Base-by-base conservation (phyloP, 92 coral and sea anemone species). In the Epizoanthus stellaris region DNA sequence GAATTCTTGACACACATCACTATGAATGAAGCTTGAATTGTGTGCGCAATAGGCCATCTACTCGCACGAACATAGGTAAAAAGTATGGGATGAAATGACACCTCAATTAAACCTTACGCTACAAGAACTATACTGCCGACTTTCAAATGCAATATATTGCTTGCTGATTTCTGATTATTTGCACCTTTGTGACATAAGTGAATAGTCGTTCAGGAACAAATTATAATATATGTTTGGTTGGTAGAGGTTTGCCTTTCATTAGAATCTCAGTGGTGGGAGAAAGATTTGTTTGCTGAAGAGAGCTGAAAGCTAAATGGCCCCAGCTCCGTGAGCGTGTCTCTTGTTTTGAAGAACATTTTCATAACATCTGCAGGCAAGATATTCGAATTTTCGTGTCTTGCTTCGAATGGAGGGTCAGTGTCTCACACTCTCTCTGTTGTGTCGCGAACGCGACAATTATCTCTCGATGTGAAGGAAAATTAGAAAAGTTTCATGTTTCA, bases 201-300 rank as follows among this genome's bases (percentile, higher is more conserved):
- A 57, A 52, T 38, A 7, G 42, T 75, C 39, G 40, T 75, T 19
- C 63, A 57, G 52, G 14, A 57, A n/a, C 59, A 72, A 72, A 72
- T 72, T 21, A 36, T 56, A 45, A 47, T 75, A 13, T 52, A 52
- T 52, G 56, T 52, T 9, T 25, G 19, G 19, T 36, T 75, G 66
- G 21, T 5, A 5, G 59, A 54, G 36, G 47, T 19, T 21, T 75
- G n/a, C 17, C 52, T 72, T 57, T 14, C 67, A 54, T 75, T 64
- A 57, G 53, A 75, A 54, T 38, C 1, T 52, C 23, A 5, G 43
- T 57, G 60, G 57, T 75, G 56, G 14, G 56, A 14, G 65, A 23
- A 56, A 34, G 30, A 75, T 57, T 56, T 56, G 63, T 75, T 75
- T 57, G 80, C 80, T 75, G 80, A 75, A 75, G 80, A 54, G 80